Percentiles rank a stretch among this genome's conserved stretches.
These are phyloP conservation scores for Capitella teleta DNA, from an alignment of 1,140 invertebrate genomes.

Conservation along the genomic window DNA sequence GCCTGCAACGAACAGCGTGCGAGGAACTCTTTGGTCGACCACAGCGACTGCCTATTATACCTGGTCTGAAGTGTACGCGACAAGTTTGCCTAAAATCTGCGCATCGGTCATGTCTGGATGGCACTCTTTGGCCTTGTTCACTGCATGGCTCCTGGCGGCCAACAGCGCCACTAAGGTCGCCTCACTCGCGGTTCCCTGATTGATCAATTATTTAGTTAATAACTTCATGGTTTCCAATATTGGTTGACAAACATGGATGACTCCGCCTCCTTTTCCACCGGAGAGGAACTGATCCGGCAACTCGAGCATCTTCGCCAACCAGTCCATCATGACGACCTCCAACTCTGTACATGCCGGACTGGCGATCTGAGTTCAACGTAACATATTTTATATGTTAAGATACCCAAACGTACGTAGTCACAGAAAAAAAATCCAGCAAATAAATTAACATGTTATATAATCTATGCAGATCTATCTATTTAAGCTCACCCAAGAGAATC, in stretches of 20 bases:
- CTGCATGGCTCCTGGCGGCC: conserved; percentile 63
- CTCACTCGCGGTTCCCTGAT: conserved; percentile 80
- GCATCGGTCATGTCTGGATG: conserved; percentile 15
- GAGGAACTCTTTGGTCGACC: not conserved
- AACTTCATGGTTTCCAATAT: not conserved
- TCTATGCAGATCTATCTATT: no score
- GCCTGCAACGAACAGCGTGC: conserved; percentile 41
- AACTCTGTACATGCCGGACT: conserved; percentile 89
- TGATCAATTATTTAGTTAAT: not conserved
- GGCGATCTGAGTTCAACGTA: no score
- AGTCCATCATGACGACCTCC: conserved; percentile 87
- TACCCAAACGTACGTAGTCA: no score
- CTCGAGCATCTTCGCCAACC: conserved; percentile 74
- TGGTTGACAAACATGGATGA: conserved; percentile 62
- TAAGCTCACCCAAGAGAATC: no score
- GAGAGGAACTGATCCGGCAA: conserved; percentile 76
- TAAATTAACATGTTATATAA: no score
- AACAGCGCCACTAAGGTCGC: conserved; percentile 71
- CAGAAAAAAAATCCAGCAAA: no score
- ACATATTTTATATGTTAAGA: no score
- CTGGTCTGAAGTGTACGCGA: conserved; percentile 77
- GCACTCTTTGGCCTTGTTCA: conserved; percentile 46
- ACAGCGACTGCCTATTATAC: conserved; percentile 18
- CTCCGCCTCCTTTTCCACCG: conserved; percentile 71
- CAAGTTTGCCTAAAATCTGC: conserved; percentile 57